phyloP scores from a whole-genome alignment of 2,797 vertebrate genomes.

The Gallinago stenura region DNA sequence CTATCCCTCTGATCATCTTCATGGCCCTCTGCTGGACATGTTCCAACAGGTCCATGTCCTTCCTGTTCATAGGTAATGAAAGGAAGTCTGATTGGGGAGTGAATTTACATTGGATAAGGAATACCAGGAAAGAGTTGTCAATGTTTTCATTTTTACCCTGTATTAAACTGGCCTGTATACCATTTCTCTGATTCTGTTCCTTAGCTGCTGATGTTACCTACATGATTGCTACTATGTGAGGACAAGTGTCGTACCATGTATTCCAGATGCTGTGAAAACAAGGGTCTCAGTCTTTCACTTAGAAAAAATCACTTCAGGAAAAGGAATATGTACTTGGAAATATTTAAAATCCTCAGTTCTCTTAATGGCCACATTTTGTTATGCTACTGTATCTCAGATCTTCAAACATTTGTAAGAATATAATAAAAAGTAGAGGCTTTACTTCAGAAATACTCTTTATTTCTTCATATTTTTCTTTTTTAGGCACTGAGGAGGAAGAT shows the following conservation, averaged over 20 bases:
- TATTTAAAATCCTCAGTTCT: background rate
- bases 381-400: background rate
- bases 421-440: background rate
- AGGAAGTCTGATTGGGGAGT: background rate
- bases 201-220: background rate
- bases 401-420: background rate
- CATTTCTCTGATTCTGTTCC: background rate
- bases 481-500: constrained; percentile 90
- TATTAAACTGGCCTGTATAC: background rate
- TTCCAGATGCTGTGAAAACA: background rate
- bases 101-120: background rate
- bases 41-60: too few species aligned
- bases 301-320: background rate
- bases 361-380: background rate
- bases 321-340: background rate
- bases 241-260: background rate
- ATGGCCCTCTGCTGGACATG: too few species aligned
- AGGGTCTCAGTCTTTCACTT: background rate
- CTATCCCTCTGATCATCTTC: too few species aligned
- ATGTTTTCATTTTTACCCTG: background rate
- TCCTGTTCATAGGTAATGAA: background rate
- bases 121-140: background rate
- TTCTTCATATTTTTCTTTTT: background rate
- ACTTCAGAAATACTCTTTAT: background rate
- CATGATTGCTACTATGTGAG: background rate